Evolutionary conservation across 2,797 vertebrate genomes (phyloP), one percentile per base, ranked within the genome.

Genomic region (Spinus olivaceus): DNA sequence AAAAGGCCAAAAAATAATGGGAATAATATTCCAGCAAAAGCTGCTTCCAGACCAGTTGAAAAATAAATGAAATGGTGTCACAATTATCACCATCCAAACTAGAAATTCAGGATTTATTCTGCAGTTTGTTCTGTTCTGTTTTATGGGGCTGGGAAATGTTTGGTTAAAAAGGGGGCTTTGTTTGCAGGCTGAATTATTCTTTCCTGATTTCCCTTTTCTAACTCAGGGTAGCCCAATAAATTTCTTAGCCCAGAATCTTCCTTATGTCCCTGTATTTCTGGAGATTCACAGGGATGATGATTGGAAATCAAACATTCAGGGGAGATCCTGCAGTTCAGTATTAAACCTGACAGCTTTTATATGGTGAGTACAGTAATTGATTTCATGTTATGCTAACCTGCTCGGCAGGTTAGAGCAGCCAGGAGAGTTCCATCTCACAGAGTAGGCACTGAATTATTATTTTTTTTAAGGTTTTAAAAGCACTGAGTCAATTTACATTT

Each of bases 301-400:
- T 21, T 76, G 74, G 63, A 95, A 97, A 96, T 90, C 77, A 96
- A 94, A 83, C 37, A 86, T 95, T 87, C 88, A 81, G 44, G 57
- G 65, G 42, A 95, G 64, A 90, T 72, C 57, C 10, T 60, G 78
- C 27, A 80, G 88, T 80, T 94, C 73, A 78, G 42, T 73, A 74
- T 88, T 78, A 95, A 80, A 72, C 69, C 82, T 95, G 73, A 85
- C 81, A 93, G 82, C 50, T 83, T 70, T 78, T 89, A 81, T 93
- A 61, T 79, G 64, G 81, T 47, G 57, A 35, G 83, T 69, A 72
- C 28, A 88, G 81, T 95, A 97, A 97, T 81, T 93, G 90, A 95
- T 90, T 90, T 87, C 51, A 2, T 86, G 87, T 96, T 97, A 94
- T 80, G 90, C 80, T 92, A 96, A 95, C 80, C 61, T 65, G 65